Conservation (phyloP, 2,888 invertebrate species). For the Nudaria mundana region DNA sequence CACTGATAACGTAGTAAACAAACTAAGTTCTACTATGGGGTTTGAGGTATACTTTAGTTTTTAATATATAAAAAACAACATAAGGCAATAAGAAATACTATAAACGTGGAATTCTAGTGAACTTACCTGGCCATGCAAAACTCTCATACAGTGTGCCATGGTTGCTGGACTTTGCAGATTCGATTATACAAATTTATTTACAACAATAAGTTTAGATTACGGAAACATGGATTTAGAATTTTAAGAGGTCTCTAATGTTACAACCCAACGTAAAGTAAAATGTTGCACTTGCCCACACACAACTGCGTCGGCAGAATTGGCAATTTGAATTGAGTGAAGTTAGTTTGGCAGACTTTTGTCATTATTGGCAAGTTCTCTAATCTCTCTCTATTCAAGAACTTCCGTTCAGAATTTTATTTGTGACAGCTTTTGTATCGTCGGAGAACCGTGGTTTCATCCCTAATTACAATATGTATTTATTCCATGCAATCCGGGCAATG, state of each 20-base stretch:
- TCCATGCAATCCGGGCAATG: too few relatives aligned
- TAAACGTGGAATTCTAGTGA: slow-evolving; percentile 44
- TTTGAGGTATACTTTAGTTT: neutral
- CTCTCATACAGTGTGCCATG: slow-evolving; percentile 90
- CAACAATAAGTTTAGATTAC: slow-evolving; percentile 47
- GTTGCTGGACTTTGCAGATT: slow-evolving; percentile 70
- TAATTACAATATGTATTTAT: neutral
- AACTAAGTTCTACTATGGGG: slow-evolving; percentile 25
- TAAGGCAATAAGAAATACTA: too few relatives aligned
- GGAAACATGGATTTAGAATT: slow-evolving; percentile 64
- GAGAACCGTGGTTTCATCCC: too few relatives aligned
- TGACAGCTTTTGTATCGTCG: neutral
- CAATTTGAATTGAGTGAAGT: slow-evolving; percentile 28
- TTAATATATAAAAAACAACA: too few relatives aligned
- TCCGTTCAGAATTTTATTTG: neutral
- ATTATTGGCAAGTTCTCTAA: slow-evolving; percentile 5
- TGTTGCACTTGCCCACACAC: slow-evolving; percentile 35
- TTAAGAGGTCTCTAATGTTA: neutral
- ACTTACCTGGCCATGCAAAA: slow-evolving; percentile 88
- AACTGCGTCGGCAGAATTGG: slow-evolving; percentile 45
- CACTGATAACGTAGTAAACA: slow-evolving; percentile 54
- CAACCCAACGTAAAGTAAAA: slow-evolving; percentile 10
- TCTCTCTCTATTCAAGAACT: neutral
- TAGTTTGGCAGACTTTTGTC: slow-evolving; percentile 22
- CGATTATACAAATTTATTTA: slow-evolving; percentile 40